These are phyloP conservation scores for Sylvietta virens DNA, from an alignment of 2,113 vertebrate genomes.

Conservation along the genomic window DNA sequence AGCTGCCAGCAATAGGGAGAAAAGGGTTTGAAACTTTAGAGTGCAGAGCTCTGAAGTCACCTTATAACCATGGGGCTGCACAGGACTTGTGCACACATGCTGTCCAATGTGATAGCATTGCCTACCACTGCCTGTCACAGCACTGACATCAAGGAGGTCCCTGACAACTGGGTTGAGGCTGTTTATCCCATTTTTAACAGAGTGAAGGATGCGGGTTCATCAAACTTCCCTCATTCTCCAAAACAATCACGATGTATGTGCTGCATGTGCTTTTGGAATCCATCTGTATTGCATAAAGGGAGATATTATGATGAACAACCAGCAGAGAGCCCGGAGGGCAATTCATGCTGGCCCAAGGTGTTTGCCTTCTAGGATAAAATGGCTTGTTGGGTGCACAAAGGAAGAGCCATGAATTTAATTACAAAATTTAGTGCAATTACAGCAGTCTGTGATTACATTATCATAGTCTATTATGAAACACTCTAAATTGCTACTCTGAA, in stretches of 20 bases:
- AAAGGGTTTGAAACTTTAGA: rapidly evolving
- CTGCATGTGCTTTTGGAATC: neutral
- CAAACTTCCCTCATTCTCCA: neutral
- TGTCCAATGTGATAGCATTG: neutral
- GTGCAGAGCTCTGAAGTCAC: neutral
- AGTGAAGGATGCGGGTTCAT: neutral
- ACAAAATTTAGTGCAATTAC: neutral
- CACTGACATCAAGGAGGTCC: rapidly evolving
- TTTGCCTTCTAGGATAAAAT: neutral
- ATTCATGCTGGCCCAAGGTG: neutral
- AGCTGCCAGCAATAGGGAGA: neutral
- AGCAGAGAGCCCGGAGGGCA: neutral
- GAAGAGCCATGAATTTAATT: neutral
- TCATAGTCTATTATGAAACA: neutral
- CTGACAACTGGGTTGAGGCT: neutral
- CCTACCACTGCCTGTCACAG: neutral
- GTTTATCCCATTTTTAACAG: neutral
- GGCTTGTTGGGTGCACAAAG: neutral
- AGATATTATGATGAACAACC: neutral
- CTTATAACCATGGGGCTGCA: neutral
- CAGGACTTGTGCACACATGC: neutral
- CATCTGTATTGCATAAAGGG: neutral
- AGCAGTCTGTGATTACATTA: neutral
- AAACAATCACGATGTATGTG: rapidly evolving
- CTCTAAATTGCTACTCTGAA: neutral